Percentiles rank a stretch among this genome's conserved stretches.
These are phyloP conservation scores for Morinoia aosen DNA, from an alignment of 2,888 invertebrate genomes.

Conservation along the genomic window DNA sequence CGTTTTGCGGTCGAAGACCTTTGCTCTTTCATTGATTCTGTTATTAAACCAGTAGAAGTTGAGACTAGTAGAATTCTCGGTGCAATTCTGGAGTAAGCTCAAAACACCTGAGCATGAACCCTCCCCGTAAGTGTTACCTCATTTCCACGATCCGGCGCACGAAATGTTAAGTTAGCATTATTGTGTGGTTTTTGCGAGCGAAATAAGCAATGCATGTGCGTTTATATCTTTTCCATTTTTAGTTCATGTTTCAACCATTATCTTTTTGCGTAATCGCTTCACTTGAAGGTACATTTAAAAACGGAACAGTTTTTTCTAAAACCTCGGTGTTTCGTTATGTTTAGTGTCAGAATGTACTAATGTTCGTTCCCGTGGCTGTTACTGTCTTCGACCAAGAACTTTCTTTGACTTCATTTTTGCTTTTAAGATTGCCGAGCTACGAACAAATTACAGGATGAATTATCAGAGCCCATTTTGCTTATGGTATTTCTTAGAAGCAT, in stretches of 20 bases:
- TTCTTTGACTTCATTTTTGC: not conserved
- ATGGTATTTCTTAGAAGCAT: not conserved
- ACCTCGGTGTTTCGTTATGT: not conserved
- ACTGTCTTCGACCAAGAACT: not conserved
- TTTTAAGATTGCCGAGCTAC: not conserved
- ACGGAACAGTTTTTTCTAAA: not conserved
- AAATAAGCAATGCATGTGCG: not conserved
- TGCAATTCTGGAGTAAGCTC: not conserved
- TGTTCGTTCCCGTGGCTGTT: not conserved
- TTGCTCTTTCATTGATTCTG: not conserved
- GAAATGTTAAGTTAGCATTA: not conserved
- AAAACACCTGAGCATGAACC: not conserved
- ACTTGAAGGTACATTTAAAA: not conserved
- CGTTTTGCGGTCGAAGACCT: not conserved
- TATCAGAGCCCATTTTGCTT: not conserved
- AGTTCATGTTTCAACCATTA: not conserved
- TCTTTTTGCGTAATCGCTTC: not conserved
- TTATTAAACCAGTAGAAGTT: not conserved
- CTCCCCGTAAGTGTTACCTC: not conserved
- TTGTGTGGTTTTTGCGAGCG: not conserved
- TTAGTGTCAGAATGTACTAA: not conserved
- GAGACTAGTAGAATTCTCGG: not conserved
- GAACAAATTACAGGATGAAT: not conserved
- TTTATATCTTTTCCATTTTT: not conserved
- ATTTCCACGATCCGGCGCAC: not conserved